Evolutionary conservation across 53 echinoderm and acorn worm genomes (phyloP), one percentile per base, ranked within the genome.

Genomic region (Crossaster papposus): DNA sequence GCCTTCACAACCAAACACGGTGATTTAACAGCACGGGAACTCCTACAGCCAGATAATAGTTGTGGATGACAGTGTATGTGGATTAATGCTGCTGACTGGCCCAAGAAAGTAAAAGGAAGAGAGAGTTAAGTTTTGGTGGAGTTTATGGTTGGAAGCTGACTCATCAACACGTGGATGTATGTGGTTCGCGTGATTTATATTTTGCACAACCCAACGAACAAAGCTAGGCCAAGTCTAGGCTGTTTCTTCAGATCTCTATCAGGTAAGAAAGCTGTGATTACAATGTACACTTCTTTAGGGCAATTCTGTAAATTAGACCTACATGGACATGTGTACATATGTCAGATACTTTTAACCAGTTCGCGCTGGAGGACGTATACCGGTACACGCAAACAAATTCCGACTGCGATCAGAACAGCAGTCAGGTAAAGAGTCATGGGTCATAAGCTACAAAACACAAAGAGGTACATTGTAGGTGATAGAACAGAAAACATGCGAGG

Each of bases 391-490:
- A n/a, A n/a, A n/a, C n/a, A n/a, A n/a, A n/a, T n/a, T n/a, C n/a
- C 17, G 93, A 92, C 82, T 97, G 97, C 64, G 93, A 92, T 64
- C 95, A 97, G 65, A 92, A 92, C 51, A 94, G 95, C 76, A 97
- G 97, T 73, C 97, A 97, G 94, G 97, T 97, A 33, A 30, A 23
- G n/a, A n/a, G n/a, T n/a, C n/a, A n/a, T n/a, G n/a, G n/a, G n/a
- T n/a, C n/a, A n/a, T n/a, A n/a, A n/a, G n/a, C n/a, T n/a, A n/a
- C n/a, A n/a, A n/a, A n/a, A n/a, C n/a, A n/a, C n/a, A n/a, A n/a
- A n/a, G n/a, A n/a, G n/a, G n/a, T n/a, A n/a, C n/a, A n/a, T n/a
- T n/a, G n/a, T n/a, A n/a, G n/a, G n/a, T n/a, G n/a, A n/a, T n/a
- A n/a, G n/a, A n/a, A n/a, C n/a, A n/a, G n/a, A n/a, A n/a, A n/a